These are phyloP conservation scores for Trachops cirrhosus DNA, from an alignment of 2,797 vertebrate genomes.

Conservation along the genomic window DNA sequence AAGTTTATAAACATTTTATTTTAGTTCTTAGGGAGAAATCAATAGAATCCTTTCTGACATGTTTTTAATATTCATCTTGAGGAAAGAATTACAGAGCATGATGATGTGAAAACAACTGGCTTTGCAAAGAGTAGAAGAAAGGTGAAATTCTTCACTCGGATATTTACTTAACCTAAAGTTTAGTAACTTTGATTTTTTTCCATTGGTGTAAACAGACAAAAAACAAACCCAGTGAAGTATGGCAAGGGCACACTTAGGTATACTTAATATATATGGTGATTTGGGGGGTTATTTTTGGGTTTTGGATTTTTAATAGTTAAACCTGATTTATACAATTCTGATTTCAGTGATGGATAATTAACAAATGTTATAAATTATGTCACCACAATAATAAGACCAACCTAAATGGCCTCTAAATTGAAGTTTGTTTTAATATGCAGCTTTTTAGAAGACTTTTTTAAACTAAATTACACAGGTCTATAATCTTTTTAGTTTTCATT, in stretches of 20 bases:
- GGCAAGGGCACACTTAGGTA: not conserved
- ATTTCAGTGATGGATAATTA: not conserved
- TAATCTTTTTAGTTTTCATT: not conserved
- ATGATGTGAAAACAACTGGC: not conserved
- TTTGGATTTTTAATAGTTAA: not conserved
- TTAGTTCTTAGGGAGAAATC: not conserved
- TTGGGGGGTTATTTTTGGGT: not conserved
- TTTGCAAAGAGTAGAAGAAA: not conserved
- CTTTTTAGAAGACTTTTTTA: not conserved
- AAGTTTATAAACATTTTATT: not conserved
- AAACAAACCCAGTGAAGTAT: not conserved
- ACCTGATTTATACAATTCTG: not conserved
- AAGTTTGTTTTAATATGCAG: not conserved
- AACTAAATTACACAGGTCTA: not conserved
- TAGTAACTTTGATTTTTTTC: not conserved
- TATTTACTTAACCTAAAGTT: not conserved
- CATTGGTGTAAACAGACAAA: not conserved
- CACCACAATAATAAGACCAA: not conserved
- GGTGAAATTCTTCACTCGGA: not conserved
- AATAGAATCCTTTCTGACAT: not conserved
- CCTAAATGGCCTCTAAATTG: not conserved
- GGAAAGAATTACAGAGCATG: not conserved
- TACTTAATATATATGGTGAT: not conserved
- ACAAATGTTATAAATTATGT: not conserved
- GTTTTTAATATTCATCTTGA: not conserved